Conservation (phyloP, 2,888 invertebrate species). For the Noctua janthe region DNA sequence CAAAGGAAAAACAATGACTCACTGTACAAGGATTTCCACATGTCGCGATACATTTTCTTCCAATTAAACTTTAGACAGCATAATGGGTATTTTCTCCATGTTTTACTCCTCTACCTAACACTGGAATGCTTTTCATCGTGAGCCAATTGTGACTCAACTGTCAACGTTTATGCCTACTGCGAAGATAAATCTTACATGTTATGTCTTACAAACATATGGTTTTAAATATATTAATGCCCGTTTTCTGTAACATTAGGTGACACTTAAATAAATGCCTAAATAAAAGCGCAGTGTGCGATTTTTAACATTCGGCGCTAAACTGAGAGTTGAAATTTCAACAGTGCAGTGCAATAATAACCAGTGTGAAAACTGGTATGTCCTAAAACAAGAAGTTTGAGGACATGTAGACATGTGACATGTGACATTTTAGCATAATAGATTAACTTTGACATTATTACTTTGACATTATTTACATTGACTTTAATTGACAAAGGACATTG, state of each 20-base stretch:
- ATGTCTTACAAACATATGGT: slow-evolving; percentile 36
- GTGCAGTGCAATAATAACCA: not conserved
- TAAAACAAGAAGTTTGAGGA: not conserved
- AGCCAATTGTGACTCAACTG: slow-evolving; percentile 58
- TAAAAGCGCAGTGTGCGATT: not conserved
- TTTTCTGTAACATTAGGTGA: not conserved
- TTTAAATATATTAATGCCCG: not conserved
- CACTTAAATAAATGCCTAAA: not conserved
- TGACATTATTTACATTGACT: too few species aligned
- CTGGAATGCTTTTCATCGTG: slow-evolving; percentile 55
- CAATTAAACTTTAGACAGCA: slow-evolving; percentile 60
- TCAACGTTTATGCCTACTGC: slow-evolving; percentile 15
- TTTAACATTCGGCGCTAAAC: not conserved
- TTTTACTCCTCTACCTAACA: slow-evolving; percentile 29
- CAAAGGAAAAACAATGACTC: slow-evolving; percentile 46
- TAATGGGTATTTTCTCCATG: slow-evolving; percentile 44
- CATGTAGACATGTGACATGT: too few species aligned
- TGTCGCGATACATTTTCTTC: slow-evolving; percentile 50
- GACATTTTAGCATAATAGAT: too few species aligned
- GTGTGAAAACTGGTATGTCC: not conserved
- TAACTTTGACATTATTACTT: too few species aligned
- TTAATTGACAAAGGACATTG: too few species aligned
- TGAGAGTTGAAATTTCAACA: not conserved
- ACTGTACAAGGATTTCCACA: slow-evolving; percentile 35
- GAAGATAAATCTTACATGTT: slow-evolving; percentile 41